Evolutionary conservation across 2,888 invertebrate genomes (phyloP), one percentile per base, ranked within the genome.

Genomic region (Adelphocoris suturalis): DNA sequence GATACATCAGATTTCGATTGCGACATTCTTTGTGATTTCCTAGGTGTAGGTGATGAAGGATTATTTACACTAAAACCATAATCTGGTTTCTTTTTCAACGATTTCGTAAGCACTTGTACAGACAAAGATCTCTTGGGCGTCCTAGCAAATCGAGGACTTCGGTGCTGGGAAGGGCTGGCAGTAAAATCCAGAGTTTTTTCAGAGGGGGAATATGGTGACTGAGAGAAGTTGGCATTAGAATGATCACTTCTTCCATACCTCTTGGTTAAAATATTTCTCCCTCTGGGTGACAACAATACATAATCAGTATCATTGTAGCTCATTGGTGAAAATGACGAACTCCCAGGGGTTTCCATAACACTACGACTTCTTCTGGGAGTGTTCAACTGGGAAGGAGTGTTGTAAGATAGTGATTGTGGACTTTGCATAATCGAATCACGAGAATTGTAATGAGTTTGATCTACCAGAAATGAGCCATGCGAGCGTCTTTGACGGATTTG

Each of bases 281-380:
- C 82, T 23, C 52, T 46, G n/a, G 75, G 47, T 19, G 86, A 86
- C 19, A 86, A 55, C n/a, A 61, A 19, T 28, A 68, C 48, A 16
- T 47, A 47, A 19, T 57, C 61, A 12, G 46, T 23, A 37, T 19
- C 19, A n/a, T 19, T 47, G 47, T 48, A 76, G 5, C 47, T 47
- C 47, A 48, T 47, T 11, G 88, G 88, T 9, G 88, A 88, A 27
- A 88, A 88, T 11, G 52, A n/a, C 23, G 78, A 48, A 52, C 78
- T 88, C 0, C 88, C 78, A 4, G 48, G 88, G 19, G 28, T 46
- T 4, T 78, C 88, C 46, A 46, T 37, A n/a, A 61, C 19, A 23
- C 46, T 68, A 75, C 55, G 28, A 86, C 87, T 88, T 48, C 80
- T 75, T n/a, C 48, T 23, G 7, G 88, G 88, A 11, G 55, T 88